Evolutionary conservation across 1,140 invertebrate species (phyloP), one percentile per base, ranked within the genome.

Genomic region (Calliopsis andreniformis): DNA sequence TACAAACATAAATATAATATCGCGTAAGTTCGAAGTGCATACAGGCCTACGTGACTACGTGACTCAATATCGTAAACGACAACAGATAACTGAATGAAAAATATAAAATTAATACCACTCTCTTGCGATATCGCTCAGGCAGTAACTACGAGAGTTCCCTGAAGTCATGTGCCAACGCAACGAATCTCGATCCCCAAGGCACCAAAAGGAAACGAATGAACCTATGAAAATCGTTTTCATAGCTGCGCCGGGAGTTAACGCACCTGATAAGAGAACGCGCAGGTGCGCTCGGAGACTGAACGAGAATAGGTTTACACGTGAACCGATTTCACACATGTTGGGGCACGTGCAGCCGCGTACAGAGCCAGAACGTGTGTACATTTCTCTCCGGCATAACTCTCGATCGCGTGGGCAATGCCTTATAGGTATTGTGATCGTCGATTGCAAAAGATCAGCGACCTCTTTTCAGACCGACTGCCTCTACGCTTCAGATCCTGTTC

Each of bases 361-460:
- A 20, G 51, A 55, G 61, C n/a, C 70, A 18, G 35, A 39, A 5
- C 35, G 35, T 39, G 35, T 35, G 70, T 39, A 51, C 76, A 73
- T 78, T 72, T 73, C 76, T 64, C 76, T 53, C 69, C 18, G 59
- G 49, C 56, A 78, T 78, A 78, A 72, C 69, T 64, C 43, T 30
- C 25, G 76, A 66, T 73, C 69, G 76, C 76, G 76, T 78, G 69
- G 76, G 76, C 76, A 78, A 73, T 78, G 69, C 76, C 76, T 78
- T 78, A 73, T 73, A 78, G 76, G 76, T 78, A 78, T 78, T 59
- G 76, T 73, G 69, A 72, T 73, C 76, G 32, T 28, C 76, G 69
- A 78, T 78, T 78, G 69, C 76, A 66, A 78, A 78, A 78, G 68
- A 78, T 64, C 59, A 18, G 30, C 61, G 76, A 78, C 76, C 76